phyloP scores from a whole-genome alignment of 2,797 vertebrate genomes.

The Babyrousa celebensis region DNA sequence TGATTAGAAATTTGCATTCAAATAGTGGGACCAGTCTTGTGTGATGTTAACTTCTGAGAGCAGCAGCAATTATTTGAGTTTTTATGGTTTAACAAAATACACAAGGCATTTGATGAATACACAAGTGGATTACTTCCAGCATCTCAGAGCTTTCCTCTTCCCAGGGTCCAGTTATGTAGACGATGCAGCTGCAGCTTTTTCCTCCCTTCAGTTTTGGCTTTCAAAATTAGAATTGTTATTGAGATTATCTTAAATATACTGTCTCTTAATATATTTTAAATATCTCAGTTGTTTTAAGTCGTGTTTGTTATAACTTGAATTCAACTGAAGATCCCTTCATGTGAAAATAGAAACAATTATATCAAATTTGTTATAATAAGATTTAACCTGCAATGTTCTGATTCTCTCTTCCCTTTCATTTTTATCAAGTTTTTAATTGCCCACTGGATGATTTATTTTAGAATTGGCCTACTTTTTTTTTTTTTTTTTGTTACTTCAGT shows the following conservation, averaged over 20 bases:
- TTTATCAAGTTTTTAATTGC: constrained; percentile 84
- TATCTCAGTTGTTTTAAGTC: not conserved
- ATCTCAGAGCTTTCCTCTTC: not conserved
- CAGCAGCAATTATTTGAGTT: constrained; percentile 23
- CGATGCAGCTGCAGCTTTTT: too few species aligned
- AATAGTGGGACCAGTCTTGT: not conserved
- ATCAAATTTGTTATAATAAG: constrained; percentile 66
- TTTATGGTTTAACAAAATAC: constrained; percentile 24
- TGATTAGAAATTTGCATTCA: constrained; percentile 54
- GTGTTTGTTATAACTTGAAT: constrained; percentile 40
- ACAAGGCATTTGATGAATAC: not conserved
- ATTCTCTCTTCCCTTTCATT: constrained; percentile 73
- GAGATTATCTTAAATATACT: not conserved
- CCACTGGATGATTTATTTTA: constrained; percentile 80
- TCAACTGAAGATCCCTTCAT: constrained; percentile 49
- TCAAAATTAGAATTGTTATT: constrained; percentile 43
- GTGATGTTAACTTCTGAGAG: constrained; percentile 13
- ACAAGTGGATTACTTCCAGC: not conserved
- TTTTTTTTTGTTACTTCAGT: not conserved
- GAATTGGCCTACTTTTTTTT: constrained; percentile 79
- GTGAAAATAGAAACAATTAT: constrained; percentile 46
- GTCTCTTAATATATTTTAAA: constrained; percentile 39
- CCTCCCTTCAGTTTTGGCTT: constrained; percentile 55
- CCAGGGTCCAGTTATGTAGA: not conserved
- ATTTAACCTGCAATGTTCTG: constrained; percentile 70